Percentiles rank a stretch among this genome's conserved stretches.
phyloP scores from a whole-genome alignment of 1,140 invertebrate species.

The Coptotermes formosanus region DNA sequence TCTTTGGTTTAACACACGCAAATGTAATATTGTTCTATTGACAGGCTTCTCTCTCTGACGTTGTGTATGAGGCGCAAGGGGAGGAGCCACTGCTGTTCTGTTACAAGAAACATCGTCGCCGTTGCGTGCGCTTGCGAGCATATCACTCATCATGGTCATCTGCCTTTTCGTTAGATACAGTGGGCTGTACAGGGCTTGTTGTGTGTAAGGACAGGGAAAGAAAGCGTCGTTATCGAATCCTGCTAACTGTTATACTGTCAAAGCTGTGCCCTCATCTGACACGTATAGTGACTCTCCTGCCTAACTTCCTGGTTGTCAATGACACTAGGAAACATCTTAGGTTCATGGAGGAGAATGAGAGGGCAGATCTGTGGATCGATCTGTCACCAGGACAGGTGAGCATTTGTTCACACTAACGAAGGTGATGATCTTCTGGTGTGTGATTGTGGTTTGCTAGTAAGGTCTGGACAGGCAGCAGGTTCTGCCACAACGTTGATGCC shows the following conservation, averaged over 20 bases:
- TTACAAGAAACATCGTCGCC: slow-evolving; percentile 64
- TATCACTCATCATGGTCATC: slow-evolving; percentile 73
- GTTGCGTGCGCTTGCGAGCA: slow-evolving; percentile 61
- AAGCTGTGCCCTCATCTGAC: slow-evolving; percentile 70
- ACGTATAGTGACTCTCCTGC: slow-evolving; percentile 80
- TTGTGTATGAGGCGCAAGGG: slow-evolving; percentile 62
- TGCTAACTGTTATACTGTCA: slow-evolving; percentile 59
- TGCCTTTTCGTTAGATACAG: slow-evolving; percentile 67
- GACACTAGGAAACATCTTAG: slow-evolving; percentile 65
- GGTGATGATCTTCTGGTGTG: no score
- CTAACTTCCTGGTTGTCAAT: slow-evolving; percentile 81
- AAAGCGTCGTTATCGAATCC: slow-evolving; percentile 61
- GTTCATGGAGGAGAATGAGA: slow-evolving; percentile 84
- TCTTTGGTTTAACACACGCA: not conserved
- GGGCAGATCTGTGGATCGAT: slow-evolving; percentile 81
- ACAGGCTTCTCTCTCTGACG: slow-evolving; percentile 65
- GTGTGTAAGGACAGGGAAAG: slow-evolving; percentile 67
- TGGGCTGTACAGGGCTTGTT: slow-evolving; percentile 68
- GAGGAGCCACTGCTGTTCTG: slow-evolving; percentile 68
- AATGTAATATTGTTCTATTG: not conserved
- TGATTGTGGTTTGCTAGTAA: no score
- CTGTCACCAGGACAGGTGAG: slow-evolving; percentile 62
- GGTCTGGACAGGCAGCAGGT: no score
- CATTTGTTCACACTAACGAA: no score
- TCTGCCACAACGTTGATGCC: no score